Percentiles rank a stretch among this genome's conserved stretches.
Conservation (phyloP, 2,113 vertebrate species). For the Henicopernis longicauda region DNA sequence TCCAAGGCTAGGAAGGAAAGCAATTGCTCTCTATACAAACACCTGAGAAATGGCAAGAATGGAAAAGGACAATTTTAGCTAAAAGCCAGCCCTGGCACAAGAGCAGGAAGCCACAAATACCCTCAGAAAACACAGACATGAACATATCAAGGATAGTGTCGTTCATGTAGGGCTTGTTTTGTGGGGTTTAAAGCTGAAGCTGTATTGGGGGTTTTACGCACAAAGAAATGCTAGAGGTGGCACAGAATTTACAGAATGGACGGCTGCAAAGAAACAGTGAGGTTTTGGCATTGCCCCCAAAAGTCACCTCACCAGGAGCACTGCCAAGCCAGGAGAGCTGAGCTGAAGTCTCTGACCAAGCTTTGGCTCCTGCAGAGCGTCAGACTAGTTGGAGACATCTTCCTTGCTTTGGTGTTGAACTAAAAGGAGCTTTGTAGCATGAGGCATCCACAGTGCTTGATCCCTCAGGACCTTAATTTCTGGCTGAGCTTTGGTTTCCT, state of each 20-base stretch:
- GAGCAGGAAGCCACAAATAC: not conserved
- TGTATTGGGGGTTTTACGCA: not conserved
- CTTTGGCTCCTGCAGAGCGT: not conserved
- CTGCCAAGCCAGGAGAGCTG: not conserved
- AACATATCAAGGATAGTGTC: not conserved
- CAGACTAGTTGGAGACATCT: not conserved
- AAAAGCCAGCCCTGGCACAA: not conserved
- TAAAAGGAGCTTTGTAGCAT: not conserved
- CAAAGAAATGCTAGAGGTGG: not conserved
- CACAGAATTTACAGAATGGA: not conserved
- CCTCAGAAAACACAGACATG: not conserved
- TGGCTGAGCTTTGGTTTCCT: not conserved
- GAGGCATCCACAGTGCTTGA: not conserved
- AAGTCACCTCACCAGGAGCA: not conserved
- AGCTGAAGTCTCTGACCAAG: not conserved
- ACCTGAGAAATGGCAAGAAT: not conserved
- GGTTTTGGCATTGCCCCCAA: not conserved
- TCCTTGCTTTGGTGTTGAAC: not conserved
- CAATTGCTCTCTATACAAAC: not conserved
- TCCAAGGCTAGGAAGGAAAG: not conserved
- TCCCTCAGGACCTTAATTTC: not conserved
- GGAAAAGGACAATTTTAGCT: not conserved
- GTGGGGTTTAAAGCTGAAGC: not conserved
- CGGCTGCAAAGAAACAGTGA: fast-evolving
- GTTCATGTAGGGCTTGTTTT: fast-evolving